Evolutionary conservation across 2,113 vertebrate genomes (phyloP), one percentile per base, ranked within the genome.

Genomic region (Phaethornis superciliosus): DNA sequence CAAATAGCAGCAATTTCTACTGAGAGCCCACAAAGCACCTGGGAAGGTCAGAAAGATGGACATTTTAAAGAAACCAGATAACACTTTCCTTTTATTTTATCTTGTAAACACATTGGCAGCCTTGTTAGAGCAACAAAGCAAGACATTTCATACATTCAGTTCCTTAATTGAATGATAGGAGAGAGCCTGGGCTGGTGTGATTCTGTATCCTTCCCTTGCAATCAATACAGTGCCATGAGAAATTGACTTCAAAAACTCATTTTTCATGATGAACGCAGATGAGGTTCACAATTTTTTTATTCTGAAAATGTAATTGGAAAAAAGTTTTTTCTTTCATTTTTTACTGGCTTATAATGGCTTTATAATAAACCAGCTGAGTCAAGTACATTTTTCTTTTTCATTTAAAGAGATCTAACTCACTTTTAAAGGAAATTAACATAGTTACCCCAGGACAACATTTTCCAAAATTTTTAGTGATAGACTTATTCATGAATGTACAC

Each of bases 51-150:
- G 63, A 89, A 88, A 81, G 17, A 80, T 72, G 59, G 37, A 59
- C 12, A 40, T 70, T 90, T 89, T 67, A 77, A 77, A 80, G 63
- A 80, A 86, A 52, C 8, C 15, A 79, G 67, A 54, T 30, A 90
- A 67, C 3, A 63, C 1, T 60, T 96, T 89, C 63, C 26, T 92
- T 88, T 92, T 65, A 58, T 84, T 92, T 95, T 92, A 81, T 81
- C 76, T 74, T 89, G 59, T 67, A 88, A 89, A 83, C 46, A 49
- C 68, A 70, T 81, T 82, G 94, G 32, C 59, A 77, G 42, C 27
- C 59, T 67, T 56, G 63, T 63, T 94, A 35, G 80, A 94, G 89
- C 40, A 93, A 82, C 87, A 89, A 72, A 94, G 18, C 28, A 82
- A 67, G 42, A 77, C 8, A 35, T 85, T 91, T 89, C 46, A 52